These are phyloP conservation scores for Allygus modestus DNA, from an alignment of 2,888 invertebrate genomes.

Conservation along the genomic window DNA sequence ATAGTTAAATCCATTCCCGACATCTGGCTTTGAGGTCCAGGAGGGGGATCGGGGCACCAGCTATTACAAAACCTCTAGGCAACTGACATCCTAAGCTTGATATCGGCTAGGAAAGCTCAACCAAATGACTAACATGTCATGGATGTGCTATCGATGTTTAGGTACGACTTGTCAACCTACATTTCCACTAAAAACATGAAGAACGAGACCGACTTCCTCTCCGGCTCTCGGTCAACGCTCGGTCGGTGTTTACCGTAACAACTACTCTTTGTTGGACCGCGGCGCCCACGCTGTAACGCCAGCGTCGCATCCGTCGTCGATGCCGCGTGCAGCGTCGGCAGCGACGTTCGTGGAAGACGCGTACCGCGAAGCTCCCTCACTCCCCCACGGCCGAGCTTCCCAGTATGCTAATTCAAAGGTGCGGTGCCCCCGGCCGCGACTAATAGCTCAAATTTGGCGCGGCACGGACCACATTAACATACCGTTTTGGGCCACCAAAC, in stretches of 20 bases:
- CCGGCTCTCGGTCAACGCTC: background rate
- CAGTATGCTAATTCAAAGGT: constrained; percentile 24
- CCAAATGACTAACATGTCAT: too few relatives aligned
- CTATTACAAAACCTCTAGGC: too few relatives aligned
- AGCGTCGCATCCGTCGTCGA: background rate
- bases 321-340: background rate
- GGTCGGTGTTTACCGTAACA: background rate
- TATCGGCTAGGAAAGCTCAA: too few relatives aligned
- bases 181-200: too few relatives aligned
- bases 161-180: too few relatives aligned
- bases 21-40: too few relatives aligned
- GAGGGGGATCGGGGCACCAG: too few relatives aligned
- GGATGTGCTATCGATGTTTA: too few relatives aligned
- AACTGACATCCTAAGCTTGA: too few relatives aligned
- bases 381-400: background rate
- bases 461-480: constrained; percentile 5
- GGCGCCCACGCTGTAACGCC: background rate
- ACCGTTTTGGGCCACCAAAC: constrained; percentile 16
- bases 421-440: constrained; percentile 22
- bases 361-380: background rate
- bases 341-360: background rate
- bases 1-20: too few relatives aligned
- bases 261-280: background rate
- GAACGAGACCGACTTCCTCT: background rate
- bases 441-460: constrained; percentile 42